Conservation (phyloP, 2,888 invertebrate genomes). For the Geophilus truncorum region DNA sequence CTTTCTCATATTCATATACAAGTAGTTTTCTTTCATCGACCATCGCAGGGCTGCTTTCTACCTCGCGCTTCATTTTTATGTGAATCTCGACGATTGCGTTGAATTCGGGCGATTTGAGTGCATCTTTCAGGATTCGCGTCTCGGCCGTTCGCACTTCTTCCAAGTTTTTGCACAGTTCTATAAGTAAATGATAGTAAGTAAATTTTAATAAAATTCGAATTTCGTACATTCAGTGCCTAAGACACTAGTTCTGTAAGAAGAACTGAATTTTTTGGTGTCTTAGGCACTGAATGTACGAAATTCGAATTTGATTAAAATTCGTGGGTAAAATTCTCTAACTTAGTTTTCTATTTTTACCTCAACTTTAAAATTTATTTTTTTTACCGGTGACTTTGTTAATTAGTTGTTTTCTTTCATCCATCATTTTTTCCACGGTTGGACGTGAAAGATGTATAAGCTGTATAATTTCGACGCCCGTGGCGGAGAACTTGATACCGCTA, state of each 20-base stretch:
- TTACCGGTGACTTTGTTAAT: conserved; percentile 25
- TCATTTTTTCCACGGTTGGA: not conserved
- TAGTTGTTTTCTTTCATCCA: conserved; percentile 2
- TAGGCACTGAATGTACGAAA: too few relatives aligned
- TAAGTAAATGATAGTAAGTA: not conserved
- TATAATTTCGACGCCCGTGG: too few relatives aligned
- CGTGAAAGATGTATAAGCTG: too few relatives aligned
- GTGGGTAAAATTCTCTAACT: too few relatives aligned
- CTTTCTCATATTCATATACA: conserved; percentile 29
- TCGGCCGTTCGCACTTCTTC: conserved; percentile 8
- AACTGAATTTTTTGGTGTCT: too few relatives aligned
- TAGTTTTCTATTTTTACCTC: not conserved
- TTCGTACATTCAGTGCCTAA: too few relatives aligned
- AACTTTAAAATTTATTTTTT: not conserved
- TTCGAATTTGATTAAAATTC: too few relatives aligned
- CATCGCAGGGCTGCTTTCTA: not conserved
- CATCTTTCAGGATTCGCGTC: not conserved
- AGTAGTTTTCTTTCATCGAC: conserved; percentile 29
- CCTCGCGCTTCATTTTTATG: conserved; percentile 3
- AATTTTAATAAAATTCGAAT: conserved; percentile 8
- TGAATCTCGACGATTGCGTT: conserved; percentile 19
- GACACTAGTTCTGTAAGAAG: too few relatives aligned
- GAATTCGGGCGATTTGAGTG: conserved; percentile 26
- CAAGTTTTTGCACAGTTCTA: conserved; percentile 29
- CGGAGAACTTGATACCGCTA: too few relatives aligned